These are phyloP conservation scores for Cinclus mexicanus DNA, from an alignment of 2,113 vertebrate species.

Conservation along the genomic window DNA sequence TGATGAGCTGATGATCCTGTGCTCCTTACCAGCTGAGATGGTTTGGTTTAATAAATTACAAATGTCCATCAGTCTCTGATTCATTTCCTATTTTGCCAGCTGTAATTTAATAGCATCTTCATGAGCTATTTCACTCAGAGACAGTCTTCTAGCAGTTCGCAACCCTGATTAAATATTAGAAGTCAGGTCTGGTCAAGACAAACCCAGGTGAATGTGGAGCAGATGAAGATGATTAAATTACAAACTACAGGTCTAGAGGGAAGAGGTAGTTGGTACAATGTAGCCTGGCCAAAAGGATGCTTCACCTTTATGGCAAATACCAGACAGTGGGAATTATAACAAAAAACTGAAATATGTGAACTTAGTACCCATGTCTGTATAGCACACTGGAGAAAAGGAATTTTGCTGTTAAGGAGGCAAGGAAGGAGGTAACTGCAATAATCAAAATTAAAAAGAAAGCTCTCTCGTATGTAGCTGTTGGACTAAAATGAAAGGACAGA, in stretches of 20 bases:
- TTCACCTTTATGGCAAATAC: neutral
- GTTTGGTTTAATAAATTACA: slow-evolving; percentile 22
- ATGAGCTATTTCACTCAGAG: neutral
- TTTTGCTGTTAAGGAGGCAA: neutral
- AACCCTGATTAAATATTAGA: neutral
- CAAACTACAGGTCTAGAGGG: neutral
- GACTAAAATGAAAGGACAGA: neutral
- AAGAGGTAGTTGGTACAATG: neutral
- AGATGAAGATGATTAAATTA: neutral
- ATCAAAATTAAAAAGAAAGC: slow-evolving; percentile 1
- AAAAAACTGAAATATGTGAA: neutral
- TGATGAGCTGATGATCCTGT: neutral
- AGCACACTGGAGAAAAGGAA: neutral
- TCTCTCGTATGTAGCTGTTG: neutral
- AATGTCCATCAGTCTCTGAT: neutral
- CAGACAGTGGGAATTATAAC: neutral
- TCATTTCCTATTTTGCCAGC: slow-evolving; percentile 8
- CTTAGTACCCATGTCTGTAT: neutral
- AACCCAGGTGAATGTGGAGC: neutral
- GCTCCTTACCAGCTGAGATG: neutral
- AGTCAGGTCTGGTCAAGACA: neutral
- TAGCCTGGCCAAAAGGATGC: neutral
- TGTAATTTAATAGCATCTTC: neutral
- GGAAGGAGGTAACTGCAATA: slow-evolving; percentile 20
- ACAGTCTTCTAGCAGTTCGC: neutral